These are phyloP conservation scores for Pygoscelis antarcticus DNA, from an alignment of 2,113 vertebrate species.

Conservation along the genomic window DNA sequence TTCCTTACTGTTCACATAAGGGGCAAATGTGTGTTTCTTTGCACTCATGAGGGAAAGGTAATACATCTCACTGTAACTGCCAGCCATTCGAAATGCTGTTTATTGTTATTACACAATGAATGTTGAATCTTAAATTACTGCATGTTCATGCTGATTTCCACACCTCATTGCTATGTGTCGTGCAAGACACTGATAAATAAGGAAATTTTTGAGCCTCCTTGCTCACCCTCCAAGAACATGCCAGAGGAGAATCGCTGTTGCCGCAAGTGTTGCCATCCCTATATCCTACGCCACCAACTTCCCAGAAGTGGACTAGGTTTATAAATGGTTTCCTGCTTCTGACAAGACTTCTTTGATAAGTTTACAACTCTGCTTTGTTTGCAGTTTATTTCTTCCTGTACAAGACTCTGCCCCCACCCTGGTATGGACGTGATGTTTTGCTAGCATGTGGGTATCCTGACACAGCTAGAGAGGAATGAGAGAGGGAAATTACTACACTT, in stretches of 20 bases:
- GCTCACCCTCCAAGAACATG: neutral
- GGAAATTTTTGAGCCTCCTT: neutral
- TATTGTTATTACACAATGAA: neutral
- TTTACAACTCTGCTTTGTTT: constrained; percentile 24
- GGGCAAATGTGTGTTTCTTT: neutral
- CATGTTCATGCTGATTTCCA: neutral
- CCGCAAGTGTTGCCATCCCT: neutral
- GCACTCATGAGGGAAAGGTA: too few species aligned
- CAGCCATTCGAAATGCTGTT: neutral
- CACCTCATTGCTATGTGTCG: fast-evolving
- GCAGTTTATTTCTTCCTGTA: constrained; percentile 28
- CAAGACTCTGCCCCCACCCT: neutral
- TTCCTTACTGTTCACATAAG: neutral
- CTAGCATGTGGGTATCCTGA: neutral
- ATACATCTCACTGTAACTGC: neutral
- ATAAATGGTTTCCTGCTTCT: constrained; percentile 6
- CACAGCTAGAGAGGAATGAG: neutral
- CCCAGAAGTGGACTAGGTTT: neutral
- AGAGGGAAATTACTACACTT: constrained; percentile 26
- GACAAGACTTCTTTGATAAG: neutral
- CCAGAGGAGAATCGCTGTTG: neutral
- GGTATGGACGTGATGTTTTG: neutral
- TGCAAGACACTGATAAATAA: neutral
- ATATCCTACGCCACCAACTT: neutral
- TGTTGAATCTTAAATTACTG: neutral